Base-by-base conservation (phyloP, 2,113 vertebrate genomes). In the Rynchops niger region DNA sequence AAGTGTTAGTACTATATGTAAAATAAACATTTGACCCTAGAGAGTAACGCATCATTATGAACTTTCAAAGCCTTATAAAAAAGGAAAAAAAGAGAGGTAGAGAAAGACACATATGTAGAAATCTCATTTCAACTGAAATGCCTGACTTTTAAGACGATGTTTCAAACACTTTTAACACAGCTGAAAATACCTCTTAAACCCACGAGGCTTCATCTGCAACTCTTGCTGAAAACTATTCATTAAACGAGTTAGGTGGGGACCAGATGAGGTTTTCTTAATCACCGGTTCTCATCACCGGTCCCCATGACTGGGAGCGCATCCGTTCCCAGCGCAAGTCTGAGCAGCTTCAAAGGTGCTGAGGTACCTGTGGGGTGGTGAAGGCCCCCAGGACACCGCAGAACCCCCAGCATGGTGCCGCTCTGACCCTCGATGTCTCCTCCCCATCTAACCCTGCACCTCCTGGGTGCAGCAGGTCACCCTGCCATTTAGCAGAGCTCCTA, bases 331-430 rank as follows among this genome's bases (percentile, higher is more conserved):
- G 1, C n/a, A 85, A 74, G 52, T 9, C 22, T 4, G 4, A 71
- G 26, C 12, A 25, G 19, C 36, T 69, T 69, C 89, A 55, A 62
- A 63, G 72, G 30, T 4, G 5, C 50, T 34, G 34, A 27, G 85
- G 58, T 47, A 58, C 32, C n/a, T 3, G 2, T 1, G 6, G 42
- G 34, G n/a, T 74, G 45, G 4, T 15, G 17, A 55, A 13, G n/a
- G 11, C 6, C 20, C 29, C 30, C 32, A 15, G 26, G 25, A 23
- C 12, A 29, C 66, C 8, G 25, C 76, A 15, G 42, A 59, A 17
- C 50, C 52, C 58, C 34, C 3, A 0, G 3, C 0, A 0, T 3
- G 0, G 7, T 4, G 34, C 25, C 43, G 27, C 59, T 58, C 62
- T 47, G 21, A n/a, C 15, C 52, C n/a, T 71, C 7, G 2, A 47